Conservation (phyloP, 2,797 vertebrate species). For the Acanthopagrus latus region DNA sequence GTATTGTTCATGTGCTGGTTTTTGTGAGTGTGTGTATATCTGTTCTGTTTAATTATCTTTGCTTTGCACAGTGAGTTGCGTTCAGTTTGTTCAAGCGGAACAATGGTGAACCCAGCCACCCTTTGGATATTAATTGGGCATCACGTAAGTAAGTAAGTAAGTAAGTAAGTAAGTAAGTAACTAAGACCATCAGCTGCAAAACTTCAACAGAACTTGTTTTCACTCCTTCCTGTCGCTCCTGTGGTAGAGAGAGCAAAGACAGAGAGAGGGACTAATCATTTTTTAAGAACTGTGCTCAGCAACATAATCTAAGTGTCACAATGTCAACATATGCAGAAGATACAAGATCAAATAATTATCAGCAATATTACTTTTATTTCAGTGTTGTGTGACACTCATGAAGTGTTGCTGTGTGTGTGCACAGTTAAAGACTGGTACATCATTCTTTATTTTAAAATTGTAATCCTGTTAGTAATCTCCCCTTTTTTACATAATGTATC, state of each 20-base stretch:
- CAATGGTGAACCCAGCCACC: constrained; percentile 16
- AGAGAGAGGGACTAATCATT: background rate
- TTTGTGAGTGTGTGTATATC: constrained; percentile 7
- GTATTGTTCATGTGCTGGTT: background rate
- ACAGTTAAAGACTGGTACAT: too few relatives aligned
- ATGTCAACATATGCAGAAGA: too few relatives aligned
- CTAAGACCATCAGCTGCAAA: background rate
- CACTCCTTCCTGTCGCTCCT: background rate
- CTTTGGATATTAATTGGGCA: constrained; percentile 49
- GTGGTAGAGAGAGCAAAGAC: background rate
- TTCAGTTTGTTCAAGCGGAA: constrained; percentile 35
- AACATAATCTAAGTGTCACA: too few relatives aligned
- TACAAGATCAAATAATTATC: too few relatives aligned
- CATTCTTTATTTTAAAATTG: too few relatives aligned
- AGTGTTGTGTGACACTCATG: too few relatives aligned
- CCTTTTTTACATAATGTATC: too few relatives aligned
- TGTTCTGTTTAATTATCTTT: constrained; percentile 29
- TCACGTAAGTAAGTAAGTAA: background rate
- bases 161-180: too few relatives aligned
- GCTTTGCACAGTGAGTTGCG: background rate
- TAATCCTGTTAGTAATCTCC: too few relatives aligned
- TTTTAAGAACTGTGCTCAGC: too few relatives aligned
- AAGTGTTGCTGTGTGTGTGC: too few relatives aligned
- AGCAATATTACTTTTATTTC: too few relatives aligned
- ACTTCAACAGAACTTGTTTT: background rate